Conservation (phyloP, 2,113 vertebrate genomes). For the Gymnarchus niloticus region DNA sequence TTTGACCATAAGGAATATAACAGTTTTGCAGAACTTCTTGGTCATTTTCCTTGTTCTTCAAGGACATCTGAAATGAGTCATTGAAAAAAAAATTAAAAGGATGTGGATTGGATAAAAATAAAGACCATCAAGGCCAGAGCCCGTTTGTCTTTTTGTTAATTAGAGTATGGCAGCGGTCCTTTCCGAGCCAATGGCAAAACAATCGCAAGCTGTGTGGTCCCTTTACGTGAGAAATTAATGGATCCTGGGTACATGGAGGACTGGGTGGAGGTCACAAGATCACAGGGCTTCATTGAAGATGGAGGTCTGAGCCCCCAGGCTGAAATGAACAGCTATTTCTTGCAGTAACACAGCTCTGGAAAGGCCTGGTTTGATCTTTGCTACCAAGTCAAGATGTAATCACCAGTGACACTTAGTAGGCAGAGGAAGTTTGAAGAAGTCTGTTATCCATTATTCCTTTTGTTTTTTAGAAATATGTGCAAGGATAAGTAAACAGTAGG, state of each 20-base stretch:
- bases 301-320: neutral
- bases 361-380: slow-evolving; percentile 33
- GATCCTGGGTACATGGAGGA: slow-evolving; percentile 19
- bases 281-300: neutral
- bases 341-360: neutral
- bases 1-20: neutral
- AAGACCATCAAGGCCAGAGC: neutral
- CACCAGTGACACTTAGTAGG: slow-evolving; percentile 21
- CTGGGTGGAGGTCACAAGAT: slow-evolving; percentile 24
- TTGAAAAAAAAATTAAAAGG: neutral
- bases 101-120: neutral
- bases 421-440: neutral
- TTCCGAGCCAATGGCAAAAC: slow-evolving; percentile 19
- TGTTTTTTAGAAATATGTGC: neutral
- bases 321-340: neutral
- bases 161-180: slow-evolving; percentile 21
- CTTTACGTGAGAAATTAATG: slow-evolving; percentile 37
- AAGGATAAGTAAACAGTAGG: neutral
- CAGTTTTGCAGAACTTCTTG: neutral
- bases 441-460: neutral
- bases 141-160: slow-evolving; percentile 28
- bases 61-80: neutral
- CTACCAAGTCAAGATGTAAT: slow-evolving; percentile 29
- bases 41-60: neutral
- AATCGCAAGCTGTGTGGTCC: slow-evolving; percentile 20